These are phyloP conservation scores for Salvelinus namaycush DNA, from an alignment of 2,113 vertebrate genomes.

Conservation along the genomic window DNA sequence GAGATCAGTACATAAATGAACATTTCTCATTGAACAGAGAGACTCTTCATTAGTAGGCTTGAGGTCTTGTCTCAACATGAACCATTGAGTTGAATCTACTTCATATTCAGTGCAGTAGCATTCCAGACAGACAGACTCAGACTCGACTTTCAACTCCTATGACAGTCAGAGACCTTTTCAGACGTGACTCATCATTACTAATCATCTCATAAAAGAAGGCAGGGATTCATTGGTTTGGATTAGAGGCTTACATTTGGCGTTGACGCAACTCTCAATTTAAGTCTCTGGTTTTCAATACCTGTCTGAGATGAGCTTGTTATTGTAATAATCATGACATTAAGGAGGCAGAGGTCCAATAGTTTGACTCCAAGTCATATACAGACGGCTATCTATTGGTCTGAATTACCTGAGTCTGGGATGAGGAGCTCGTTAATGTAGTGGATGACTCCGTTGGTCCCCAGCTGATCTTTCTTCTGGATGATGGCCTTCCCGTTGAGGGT, in stretches of 20 bases:
- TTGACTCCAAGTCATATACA: too few relatives aligned
- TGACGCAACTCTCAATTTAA: too few relatives aligned
- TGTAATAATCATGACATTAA: slow-evolving; percentile 66
- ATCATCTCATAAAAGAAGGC: not conserved
- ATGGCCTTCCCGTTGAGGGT: slow-evolving; percentile 90
- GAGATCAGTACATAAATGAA: slow-evolving; percentile 1
- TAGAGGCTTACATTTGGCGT: too few relatives aligned
- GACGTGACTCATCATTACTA: not conserved
- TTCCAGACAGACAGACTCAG: not conserved
- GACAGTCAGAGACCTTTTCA: not conserved
- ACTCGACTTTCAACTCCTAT: not conserved
- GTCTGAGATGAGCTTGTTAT: slow-evolving; percentile 95
- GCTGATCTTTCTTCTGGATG: slow-evolving; percentile 83
- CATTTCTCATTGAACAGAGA: not conserved
- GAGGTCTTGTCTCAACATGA: not conserved
- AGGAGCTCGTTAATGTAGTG: slow-evolving; percentile 94
- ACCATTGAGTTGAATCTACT: not conserved
- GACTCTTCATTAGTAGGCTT: not conserved
- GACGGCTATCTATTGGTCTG: too few relatives aligned
- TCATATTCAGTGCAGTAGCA: not conserved
- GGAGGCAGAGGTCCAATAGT: too few relatives aligned
- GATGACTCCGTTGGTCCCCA: slow-evolving; percentile 93
- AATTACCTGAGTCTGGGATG: slow-evolving; percentile 91
- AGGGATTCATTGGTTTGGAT: not conserved
- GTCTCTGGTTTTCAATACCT: slow-evolving; percentile 61